These are phyloP conservation scores for Scophthalmus maximus DNA, from an alignment of 2,113 vertebrate species.

Conservation along the genomic window DNA sequence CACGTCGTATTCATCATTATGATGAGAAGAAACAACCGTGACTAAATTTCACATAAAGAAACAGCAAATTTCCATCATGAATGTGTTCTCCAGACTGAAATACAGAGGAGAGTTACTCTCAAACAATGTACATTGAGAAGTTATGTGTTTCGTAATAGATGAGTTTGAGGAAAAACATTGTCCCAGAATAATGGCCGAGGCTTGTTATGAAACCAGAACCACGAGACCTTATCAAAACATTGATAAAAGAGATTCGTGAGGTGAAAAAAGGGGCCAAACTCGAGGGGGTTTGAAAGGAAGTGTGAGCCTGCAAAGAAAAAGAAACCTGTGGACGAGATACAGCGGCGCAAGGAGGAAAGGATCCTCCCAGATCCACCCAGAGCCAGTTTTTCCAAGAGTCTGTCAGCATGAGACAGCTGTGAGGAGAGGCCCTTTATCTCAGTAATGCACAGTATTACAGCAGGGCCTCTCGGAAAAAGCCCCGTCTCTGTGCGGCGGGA, in stretches of 20 bases:
- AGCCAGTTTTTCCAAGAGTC: constrained; percentile 72
- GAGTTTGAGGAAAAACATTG: constrained; percentile 42
- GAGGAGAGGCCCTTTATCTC: constrained; percentile 82
- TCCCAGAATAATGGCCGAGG: constrained; percentile 10
- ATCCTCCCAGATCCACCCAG: constrained; percentile 65
- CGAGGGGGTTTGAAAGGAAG: constrained; percentile 46
- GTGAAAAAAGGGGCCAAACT: constrained; percentile 41
- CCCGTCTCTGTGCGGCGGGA: constrained; percentile 71
- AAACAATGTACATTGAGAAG: too few relatives aligned
- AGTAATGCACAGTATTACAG: constrained; percentile 79
- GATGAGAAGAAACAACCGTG: too few relatives aligned
- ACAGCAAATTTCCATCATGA: too few relatives aligned
- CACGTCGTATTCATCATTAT: too few relatives aligned
- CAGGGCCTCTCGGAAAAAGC: constrained; percentile 69
- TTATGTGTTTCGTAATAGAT: too few relatives aligned
- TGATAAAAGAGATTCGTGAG: constrained; percentile 61
- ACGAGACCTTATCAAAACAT: constrained; percentile 41
- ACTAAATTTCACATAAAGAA: too few relatives aligned
- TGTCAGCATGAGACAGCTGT: constrained; percentile 79
- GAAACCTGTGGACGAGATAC: constrained; percentile 57
- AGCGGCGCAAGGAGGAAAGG: constrained; percentile 57
- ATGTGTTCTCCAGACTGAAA: too few relatives aligned
- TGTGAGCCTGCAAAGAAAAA: constrained; percentile 45
- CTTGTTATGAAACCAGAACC: constrained; percentile 42
- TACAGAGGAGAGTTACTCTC: too few relatives aligned